Conservation (phyloP, 2,113 vertebrate genomes). For the Callaeas wilsoni region DNA sequence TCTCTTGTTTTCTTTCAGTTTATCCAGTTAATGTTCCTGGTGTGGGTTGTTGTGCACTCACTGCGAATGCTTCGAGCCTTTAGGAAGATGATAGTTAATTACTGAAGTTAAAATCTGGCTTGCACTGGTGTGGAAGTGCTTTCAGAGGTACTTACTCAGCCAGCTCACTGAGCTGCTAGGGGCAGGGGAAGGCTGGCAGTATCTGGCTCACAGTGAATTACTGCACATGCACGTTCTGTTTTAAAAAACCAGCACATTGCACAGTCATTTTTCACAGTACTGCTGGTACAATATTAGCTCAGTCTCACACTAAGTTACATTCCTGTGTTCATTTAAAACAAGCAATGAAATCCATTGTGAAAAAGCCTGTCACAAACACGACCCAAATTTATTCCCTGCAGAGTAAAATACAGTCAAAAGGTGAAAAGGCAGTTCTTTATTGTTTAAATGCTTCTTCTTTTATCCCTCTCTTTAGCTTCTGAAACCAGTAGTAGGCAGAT, state of each 20-base stretch:
- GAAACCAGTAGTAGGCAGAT: background rate
- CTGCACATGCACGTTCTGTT: background rate
- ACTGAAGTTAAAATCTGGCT: conserved; percentile 22
- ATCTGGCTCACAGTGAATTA: background rate
- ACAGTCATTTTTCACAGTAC: background rate
- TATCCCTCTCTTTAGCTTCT: background rate
- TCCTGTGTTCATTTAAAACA: background rate
- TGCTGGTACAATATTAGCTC: background rate
- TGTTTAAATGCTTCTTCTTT: background rate
- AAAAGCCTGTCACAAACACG: background rate
- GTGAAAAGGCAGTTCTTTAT: background rate
- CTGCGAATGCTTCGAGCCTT: conserved; percentile 21
- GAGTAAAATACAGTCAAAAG: background rate
- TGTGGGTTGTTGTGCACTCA: background rate
- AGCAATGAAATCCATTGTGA: background rate
- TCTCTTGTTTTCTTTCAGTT: conserved; percentile 15
- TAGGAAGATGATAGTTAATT: conserved; percentile 30
- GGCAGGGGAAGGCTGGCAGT: background rate
- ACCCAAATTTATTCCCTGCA: conserved; percentile 14
- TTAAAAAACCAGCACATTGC: background rate
- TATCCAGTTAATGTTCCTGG: conserved; percentile 11
- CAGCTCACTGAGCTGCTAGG: background rate
- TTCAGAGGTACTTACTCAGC: background rate
- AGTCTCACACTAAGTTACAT: background rate
- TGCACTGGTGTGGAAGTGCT: background rate